These are phyloP conservation scores for Sebastes cheni DNA, from an alignment of 2,797 vertebrate genomes.

Conservation along the genomic window DNA sequence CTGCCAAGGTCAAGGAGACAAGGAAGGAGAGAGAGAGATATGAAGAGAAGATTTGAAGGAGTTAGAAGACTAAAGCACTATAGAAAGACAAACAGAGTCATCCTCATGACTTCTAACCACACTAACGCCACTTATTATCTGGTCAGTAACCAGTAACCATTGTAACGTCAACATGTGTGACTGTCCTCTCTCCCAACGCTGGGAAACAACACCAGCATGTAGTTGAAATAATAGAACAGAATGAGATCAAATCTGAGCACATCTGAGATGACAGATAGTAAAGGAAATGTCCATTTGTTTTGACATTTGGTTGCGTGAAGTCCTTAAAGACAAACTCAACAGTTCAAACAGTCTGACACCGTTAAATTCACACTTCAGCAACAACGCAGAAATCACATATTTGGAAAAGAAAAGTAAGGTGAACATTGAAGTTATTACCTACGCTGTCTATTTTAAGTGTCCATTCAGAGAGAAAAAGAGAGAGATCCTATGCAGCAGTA, in stretches of 20 bases:
- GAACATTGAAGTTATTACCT: not conserved
- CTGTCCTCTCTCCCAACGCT: conserved; percentile 13
- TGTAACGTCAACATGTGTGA: conserved; percentile 59
- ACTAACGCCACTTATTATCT: conserved; percentile 52
- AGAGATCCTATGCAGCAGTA: too few species aligned
- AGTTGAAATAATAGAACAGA: conserved; percentile 6
- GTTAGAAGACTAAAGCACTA: not conserved
- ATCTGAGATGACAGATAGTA: not conserved
- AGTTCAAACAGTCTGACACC: not conserved
- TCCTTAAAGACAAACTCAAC: not conserved
- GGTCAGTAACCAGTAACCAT: conserved; percentile 39
- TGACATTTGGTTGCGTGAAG: not conserved
- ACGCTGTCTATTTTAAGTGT: not conserved
- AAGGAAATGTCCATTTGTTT: not conserved
- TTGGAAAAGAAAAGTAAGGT: not conserved
- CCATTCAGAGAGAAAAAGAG: not conserved
- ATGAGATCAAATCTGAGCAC: not conserved
- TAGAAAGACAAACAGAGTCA: conserved; percentile 32
- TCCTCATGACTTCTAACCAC: conserved; percentile 49
- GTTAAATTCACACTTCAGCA: not conserved
- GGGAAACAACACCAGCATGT: conserved; percentile 11
- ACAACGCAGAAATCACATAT: not conserved
- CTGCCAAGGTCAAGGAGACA: conserved; percentile 73
- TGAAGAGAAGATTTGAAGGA: conserved; percentile 26
- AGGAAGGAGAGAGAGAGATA: conserved; percentile 5